Percentiles rank a stretch among this genome's conserved stretches.
These are phyloP conservation scores for Leucophenga maculata DNA, from an alignment of 2,888 invertebrate genomes.

Conservation along the genomic window DNA sequence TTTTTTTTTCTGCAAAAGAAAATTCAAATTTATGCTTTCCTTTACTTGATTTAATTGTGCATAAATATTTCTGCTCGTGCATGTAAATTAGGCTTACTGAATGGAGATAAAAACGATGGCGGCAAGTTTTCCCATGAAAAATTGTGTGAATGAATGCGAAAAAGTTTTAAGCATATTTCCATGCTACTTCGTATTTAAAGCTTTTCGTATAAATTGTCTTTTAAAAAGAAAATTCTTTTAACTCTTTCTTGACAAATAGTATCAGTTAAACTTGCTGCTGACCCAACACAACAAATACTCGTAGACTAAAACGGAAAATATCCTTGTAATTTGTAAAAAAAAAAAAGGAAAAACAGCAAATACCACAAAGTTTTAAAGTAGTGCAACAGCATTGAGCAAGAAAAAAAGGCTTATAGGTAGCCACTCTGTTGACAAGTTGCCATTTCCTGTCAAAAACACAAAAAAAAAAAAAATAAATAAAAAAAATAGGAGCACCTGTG, in stretches of 20 bases:
- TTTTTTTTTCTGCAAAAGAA: conserved; percentile 9
- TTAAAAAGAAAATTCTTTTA: too few species aligned
- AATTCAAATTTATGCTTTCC: conserved; percentile 54
- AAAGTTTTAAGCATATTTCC: neutral
- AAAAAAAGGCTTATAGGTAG: neutral
- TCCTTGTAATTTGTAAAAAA: conserved; percentile 19
- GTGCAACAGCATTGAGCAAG: neutral
- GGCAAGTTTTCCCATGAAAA: neutral
- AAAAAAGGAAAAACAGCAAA: neutral
- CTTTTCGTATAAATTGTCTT: too few species aligned
- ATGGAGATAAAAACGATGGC: too few species aligned
- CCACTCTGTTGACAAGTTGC: conserved; percentile 10
- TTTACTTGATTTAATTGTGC: conserved; percentile 65
- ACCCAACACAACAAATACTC: too few species aligned
- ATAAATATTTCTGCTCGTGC: conserved; percentile 61
- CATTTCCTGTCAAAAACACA: conserved; percentile 12
- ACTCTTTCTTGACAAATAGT: conserved; percentile 17
- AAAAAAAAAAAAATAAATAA: neutral
- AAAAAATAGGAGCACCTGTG: neutral
- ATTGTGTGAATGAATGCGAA: conserved; percentile 9
- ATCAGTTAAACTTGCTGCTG: too few species aligned
- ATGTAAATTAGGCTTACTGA: conserved; percentile 54
- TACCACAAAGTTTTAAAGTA: neutral
- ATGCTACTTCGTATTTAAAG: too few species aligned
- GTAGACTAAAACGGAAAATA: conserved; percentile 8